Evolutionary conservation across 2,113 vertebrate species (phyloP), one percentile per base, ranked within the genome.

Genomic region (Ornithorhynchus anatinus): DNA sequence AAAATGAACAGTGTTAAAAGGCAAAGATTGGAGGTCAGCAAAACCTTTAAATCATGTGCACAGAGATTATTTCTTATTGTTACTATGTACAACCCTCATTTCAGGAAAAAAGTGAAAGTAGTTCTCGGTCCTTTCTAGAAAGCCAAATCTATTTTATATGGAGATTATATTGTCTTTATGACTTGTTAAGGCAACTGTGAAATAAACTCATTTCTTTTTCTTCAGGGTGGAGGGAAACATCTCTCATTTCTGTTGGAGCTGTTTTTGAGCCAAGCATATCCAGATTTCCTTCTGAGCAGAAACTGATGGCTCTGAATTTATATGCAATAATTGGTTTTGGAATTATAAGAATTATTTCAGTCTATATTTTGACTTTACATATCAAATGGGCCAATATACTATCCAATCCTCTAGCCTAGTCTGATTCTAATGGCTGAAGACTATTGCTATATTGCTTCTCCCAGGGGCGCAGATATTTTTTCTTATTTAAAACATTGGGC

Each of bases 21-120:
- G 50, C 84, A 83, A 68, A 54, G 8, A 27, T 62, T 77, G 53
- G 81, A 77, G 77, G 73, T 81, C 77, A 85, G 60, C 60, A 86
- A 73, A 83, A 81, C 66, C 50, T 83, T 77, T 79, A 86, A 81
- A 43, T 32, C 4, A 15, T 7, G 2, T 53, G 6, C 63, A 8
- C 12, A 52, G 19, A 13, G 20, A 20, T 23, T 11, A 57, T 75
- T 54, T 72, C 27, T 78, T 52, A 58, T 39, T 5, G 37, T 23
- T 60, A 33, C 3, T 25, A 25, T 35, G 11, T 37, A 6, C n/a
- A n/a, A n/a, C 69, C 57, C 67, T 70, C 4, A 1, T 83, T 86
- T 82, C 51, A 59, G 57, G 59, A 39, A 52, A n/a, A 48, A 58
- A 10, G 7, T 10, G 4, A 69, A 69, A 83, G 43, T 74, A 79